Conservation (phyloP, 2,797 vertebrate genomes). For the Coregonus sp. region DNA sequence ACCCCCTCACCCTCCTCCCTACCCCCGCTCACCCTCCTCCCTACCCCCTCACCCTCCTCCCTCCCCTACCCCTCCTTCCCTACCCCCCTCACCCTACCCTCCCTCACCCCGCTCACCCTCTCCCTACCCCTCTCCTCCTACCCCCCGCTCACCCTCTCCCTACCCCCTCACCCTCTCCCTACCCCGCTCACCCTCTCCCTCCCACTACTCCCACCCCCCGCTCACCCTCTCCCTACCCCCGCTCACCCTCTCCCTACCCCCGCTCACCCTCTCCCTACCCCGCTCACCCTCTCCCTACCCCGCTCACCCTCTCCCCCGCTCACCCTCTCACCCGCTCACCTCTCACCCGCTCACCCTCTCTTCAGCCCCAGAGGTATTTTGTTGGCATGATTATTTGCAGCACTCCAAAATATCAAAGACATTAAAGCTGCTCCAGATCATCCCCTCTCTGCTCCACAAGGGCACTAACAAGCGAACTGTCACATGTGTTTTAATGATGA, state of each 20-base stretch:
- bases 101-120: background rate
- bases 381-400: conserved; percentile 21
- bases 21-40: too few species aligned
- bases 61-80: too few species aligned
- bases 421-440: conserved; percentile 5
- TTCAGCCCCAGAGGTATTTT: background rate
- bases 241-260: too few species aligned
- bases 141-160: too few species aligned
- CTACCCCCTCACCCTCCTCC: background rate
- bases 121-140: background rate
- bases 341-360: background rate
- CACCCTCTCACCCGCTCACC: background rate
- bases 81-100: background rate
- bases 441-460: background rate
- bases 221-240: background rate
- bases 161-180: background rate
- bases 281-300: too few species aligned
- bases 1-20: too few species aligned
- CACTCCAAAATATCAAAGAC: conserved; percentile 3
- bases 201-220: too few species aligned
- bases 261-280: too few species aligned
- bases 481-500: background rate
- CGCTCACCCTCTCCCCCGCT: background rate
- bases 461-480: too few species aligned
- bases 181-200: background rate